phyloP scores from a whole-genome alignment of 2,113 vertebrate genomes.

The Phrynosoma blainvillii region DNA sequence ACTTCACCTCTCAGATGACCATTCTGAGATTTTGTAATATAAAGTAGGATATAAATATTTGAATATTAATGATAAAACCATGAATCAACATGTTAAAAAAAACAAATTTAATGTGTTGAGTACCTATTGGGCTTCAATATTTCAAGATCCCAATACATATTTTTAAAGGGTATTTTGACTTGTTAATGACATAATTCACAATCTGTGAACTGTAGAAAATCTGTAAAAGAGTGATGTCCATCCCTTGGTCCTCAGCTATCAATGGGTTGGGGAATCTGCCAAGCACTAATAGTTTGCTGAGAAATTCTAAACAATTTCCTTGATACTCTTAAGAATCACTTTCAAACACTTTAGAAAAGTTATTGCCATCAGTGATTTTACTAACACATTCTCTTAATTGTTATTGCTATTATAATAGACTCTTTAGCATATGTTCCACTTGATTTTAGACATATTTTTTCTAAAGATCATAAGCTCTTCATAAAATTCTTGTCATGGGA shows the following conservation, averaged over 20 bases:
- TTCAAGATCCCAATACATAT: too few species aligned
- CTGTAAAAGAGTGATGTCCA: not conserved
- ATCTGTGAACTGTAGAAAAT: not conserved
- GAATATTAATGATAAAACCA: too few species aligned
- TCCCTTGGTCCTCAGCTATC: too few species aligned
- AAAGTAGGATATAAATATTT: too few species aligned
- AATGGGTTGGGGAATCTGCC: not conserved
- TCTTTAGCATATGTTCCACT: constrained; percentile 42
- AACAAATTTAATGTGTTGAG: too few species aligned
- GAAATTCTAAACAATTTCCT: not conserved
- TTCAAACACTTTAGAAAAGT: constrained; percentile 28
- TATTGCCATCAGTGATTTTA: constrained; percentile 1
- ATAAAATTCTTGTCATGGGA: not conserved
- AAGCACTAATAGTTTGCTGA: constrained; percentile 7
- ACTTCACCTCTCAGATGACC: too few species aligned
- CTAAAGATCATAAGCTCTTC: constrained; percentile 37
- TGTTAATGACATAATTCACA: not conserved
- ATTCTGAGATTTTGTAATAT: too few species aligned
- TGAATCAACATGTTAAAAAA: too few species aligned
- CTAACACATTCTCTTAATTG: too few species aligned
- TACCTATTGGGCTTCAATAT: too few species aligned
- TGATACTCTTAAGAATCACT: not conserved
- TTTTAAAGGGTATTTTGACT: not conserved
- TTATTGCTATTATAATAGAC: constrained; percentile 19
- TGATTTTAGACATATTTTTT: constrained; percentile 30